Conservation (phyloP, 2,888 invertebrate genomes). For the Helleia helle region DNA sequence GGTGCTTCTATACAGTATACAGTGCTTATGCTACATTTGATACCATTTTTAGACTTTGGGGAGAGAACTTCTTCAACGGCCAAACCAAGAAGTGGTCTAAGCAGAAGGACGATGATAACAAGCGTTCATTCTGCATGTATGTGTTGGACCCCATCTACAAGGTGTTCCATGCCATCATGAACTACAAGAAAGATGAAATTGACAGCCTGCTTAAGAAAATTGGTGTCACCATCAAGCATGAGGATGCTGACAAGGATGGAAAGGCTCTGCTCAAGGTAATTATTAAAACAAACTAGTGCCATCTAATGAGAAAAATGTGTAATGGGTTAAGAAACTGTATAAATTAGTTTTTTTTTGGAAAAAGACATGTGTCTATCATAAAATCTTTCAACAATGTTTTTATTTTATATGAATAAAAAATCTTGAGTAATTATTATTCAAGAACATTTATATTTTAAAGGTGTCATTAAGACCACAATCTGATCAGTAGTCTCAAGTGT, state of each 20-base stretch:
- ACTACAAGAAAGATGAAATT: constrained; percentile 96
- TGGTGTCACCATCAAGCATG: constrained; percentile 91
- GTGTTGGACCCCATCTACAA: constrained; percentile 99
- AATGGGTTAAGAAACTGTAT: no score
- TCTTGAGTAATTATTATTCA: no score
- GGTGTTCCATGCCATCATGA: constrained; percentile 87
- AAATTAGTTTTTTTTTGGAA: no score
- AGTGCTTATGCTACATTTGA: no score
- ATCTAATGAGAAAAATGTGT: no score
- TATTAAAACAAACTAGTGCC: no score
- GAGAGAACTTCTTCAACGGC: constrained; percentile 98
- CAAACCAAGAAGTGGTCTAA: constrained; percentile 99
- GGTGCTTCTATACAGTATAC: no score
- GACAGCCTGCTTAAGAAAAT: constrained; percentile 91
- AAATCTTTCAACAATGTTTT: no score
- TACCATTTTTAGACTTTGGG: constrained; percentile 87
- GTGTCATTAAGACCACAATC: no score
- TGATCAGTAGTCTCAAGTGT: constrained; percentile 68
- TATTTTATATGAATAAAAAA: no score
- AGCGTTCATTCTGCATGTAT: constrained; percentile 99
- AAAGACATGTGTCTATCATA: no score
- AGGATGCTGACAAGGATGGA: constrained; percentile 97
- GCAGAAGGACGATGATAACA: constrained; percentile 91
- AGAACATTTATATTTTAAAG: no score
- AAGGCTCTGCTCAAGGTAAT: constrained; percentile 92